Base-by-base conservation (phyloP, 1,140 invertebrate species). In the Drosophila baimaii region DNA sequence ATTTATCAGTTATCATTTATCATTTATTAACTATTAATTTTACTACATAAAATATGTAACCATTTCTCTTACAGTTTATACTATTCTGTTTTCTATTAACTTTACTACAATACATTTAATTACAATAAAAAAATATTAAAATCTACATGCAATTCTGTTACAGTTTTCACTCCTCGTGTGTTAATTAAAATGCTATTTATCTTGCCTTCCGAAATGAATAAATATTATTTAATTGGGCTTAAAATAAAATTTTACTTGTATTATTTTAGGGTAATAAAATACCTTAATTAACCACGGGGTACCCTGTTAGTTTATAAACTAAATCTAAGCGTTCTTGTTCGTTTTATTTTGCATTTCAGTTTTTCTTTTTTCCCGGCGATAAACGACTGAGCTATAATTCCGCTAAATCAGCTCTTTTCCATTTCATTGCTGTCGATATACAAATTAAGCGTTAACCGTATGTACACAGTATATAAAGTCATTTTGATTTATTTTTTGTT, bases 321-420 rank as follows among this genome's bases (percentile, higher is more conserved):
- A 2, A 19, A 19, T 1, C 17, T 10, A 63, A 49, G 2, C 25
- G 27, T 39, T 49, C 0, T 17, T 49, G 21, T 8, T 49, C 15
- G 25, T 19, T 39, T 41, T 51, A 19, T 21, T 44, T 69, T 66
- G 35, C 37, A 19, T 65, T 43, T 52, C 23, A 63, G 23, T 65
- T 35, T 63, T 35, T 17, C 12, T 17, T n/a, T 39, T 21, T 46
- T 35, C 27, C 57, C 41, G 10, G 13, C 23, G 62, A 69, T 69
- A 69, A 69, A 64, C 41, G n/a, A 44, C 35, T 59, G 29, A 52
- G 46, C 65, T 37, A 21, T 35, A 49, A 66, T 69, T 69, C 46
- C 29, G 65, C 27, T 31, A 35, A 69, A 15, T 69, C 62, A 66
- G 65, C 65, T 54, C 27, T 19, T 44, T 69, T 69, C n/a, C 13